Evolutionary conservation across 1,140 invertebrate species (phyloP), one percentile per base, ranked within the genome.

Genomic region (Lutraria rhynchaena): DNA sequence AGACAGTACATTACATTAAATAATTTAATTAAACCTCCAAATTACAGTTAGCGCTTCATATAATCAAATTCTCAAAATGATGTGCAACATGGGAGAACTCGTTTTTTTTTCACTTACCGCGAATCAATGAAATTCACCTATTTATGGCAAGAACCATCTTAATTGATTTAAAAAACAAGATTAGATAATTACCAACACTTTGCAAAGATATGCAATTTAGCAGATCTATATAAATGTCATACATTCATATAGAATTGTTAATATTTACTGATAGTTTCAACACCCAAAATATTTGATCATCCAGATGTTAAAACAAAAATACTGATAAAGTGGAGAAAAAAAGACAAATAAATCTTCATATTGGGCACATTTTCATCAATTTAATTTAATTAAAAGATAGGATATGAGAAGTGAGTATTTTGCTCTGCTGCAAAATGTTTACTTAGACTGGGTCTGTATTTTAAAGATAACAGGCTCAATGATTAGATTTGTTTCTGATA

Each of bases 281-380:
- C 60, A 63, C 15, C 35, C 22, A n/a, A n/a, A 71, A 55, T 57
- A 41, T 37, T 71, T 53, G 31, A 53, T 19, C 15, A 15, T 15
- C 49, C 53, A 71, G 53, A 71, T 71, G 49, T 33, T 71, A 31
- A 7, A 57, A 15, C 17, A 5, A 67, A 49, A 67, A 67, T 27
- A 7, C 44, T 67, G 63, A 67, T 67, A 67, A 67, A 49, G 24
- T 49, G 4, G 27, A 49, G 44, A 22, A 13, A 49, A 71, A 71
- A 46, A 70, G 27, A 53, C 49, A 37, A 29, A 71, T 71, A 71
- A 37, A 71, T 71, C 69, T 71, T 71, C 29, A 71, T 71, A 51
- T 57, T 55, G 35, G 27, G 53, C 29, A 71, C 51, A 22, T 71
- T 71, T 71, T 57, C 53, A 44, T 53, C n/a, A 41, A 22, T 57